A percentile compares a stretch with the other conserved stretches of the same genome.
Evolutionary conservation across 2,888 invertebrate species (phyloP).

Genomic region (Hyles lineata): DNA sequence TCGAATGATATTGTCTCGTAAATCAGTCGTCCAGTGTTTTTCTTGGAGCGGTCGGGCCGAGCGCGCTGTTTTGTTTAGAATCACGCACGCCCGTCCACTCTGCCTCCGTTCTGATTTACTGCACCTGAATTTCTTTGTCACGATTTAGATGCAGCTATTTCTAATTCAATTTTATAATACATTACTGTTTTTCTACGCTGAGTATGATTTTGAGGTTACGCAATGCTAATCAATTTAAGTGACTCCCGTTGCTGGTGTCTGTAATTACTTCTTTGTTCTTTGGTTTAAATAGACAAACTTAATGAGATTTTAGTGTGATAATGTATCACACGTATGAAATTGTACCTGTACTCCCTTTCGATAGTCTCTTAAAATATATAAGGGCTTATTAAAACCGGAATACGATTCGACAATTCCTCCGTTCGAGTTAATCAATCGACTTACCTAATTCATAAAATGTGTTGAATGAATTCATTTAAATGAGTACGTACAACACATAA

Average conservation of each 20-base stretch:
- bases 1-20: slow-evolving; percentile 81
- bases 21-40: slow-evolving; percentile 82
- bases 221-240: background rate
- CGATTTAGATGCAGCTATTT: slow-evolving; percentile 52
- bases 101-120: slow-evolving; percentile 77
- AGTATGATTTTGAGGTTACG: background rate
- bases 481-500: no score
- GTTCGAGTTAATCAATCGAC: no score
- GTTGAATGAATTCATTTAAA: no score
- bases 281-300: no score
- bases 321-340: no score
- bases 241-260: no score
- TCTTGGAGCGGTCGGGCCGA: slow-evolving; percentile 71
- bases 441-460: no score
- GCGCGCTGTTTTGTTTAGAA: slow-evolving; percentile 80
- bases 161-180: slow-evolving; percentile 41
- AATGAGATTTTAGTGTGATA: no score
- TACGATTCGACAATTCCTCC: no score
- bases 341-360: no score
- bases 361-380: no score
- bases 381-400: no score
- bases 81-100: slow-evolving; percentile 79
- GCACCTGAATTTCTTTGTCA: slow-evolving; percentile 63
- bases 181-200: background rate
- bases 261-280: background rate